Percentiles rank a stretch among this genome's conserved stretches.
Evolutionary conservation across 2,888 invertebrate species (phyloP).

Genomic region (Macaria liturata): DNA sequence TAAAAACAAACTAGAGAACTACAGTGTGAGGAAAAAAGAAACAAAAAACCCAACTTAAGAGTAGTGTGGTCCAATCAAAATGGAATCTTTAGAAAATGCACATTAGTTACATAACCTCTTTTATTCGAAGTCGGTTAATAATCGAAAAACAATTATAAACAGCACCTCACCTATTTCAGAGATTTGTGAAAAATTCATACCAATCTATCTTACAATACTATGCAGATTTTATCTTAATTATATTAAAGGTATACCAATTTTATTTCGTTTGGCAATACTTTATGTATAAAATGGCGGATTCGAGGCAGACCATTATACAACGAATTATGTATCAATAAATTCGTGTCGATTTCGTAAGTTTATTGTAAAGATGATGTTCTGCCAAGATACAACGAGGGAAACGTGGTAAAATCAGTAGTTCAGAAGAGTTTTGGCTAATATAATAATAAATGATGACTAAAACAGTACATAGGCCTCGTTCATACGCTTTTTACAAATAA

Average conservation of each 20-base stretch:
- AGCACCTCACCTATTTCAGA: conserved; percentile 64
- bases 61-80: conserved; percentile 24
- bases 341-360: not conserved
- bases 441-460: too few species aligned
- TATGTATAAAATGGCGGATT: conserved; percentile 23
- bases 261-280: conserved; percentile 47
- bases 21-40: not conserved
- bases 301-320: conserved; percentile 1
- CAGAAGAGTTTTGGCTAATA: not conserved
- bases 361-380: conserved; percentile 1
- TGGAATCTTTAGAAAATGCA: conserved; percentile 32
- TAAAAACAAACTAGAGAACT: conserved; percentile 1
- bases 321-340: not conserved
- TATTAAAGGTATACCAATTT: conserved; percentile 38
- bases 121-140: not conserved
- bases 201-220: conserved; percentile 46
- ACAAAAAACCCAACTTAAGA: conserved; percentile 15
- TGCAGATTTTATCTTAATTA: conserved; percentile 38
- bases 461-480: too few species aligned
- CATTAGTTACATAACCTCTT: conserved; percentile 6
- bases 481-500: too few species aligned
- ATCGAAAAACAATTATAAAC: conserved; percentile 43
- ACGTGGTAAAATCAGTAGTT: conserved; percentile 7
- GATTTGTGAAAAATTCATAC: conserved; percentile 56
- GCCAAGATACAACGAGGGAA: conserved; percentile 5